Evolutionary conservation across 2,888 invertebrate species (phyloP).

Genomic region (Drosophila seclusa): DNA sequence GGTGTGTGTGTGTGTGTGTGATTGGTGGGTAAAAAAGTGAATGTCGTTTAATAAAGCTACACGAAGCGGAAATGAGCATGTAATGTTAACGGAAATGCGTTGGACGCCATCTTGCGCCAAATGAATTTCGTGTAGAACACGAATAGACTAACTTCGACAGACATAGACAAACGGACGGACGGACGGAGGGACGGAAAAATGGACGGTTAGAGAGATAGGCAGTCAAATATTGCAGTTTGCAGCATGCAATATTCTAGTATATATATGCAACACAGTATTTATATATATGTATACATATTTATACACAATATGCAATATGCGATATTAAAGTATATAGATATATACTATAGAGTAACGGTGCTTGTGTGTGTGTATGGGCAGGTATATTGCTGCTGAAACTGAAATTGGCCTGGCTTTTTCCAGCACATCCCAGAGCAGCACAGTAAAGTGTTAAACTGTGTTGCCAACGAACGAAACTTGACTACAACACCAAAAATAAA

Average conservation of each 20-base stretch:
- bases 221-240: constrained; percentile 32
- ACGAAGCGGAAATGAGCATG: constrained; percentile 79
- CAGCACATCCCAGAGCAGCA: constrained; percentile 49
- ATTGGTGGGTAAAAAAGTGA: constrained; percentile 17
- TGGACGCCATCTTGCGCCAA: constrained; percentile 70
- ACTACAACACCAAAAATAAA: constrained; percentile 15
- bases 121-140: constrained; percentile 45
- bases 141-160: neutral
- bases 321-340: neutral
- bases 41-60: constrained; percentile 73
- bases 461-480: constrained; percentile 42
- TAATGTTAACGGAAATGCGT: constrained; percentile 80
- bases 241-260: neutral
- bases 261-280: neutral
- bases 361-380: no score
- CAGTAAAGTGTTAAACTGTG: constrained; percentile 76
- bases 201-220: neutral
- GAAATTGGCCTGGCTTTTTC: constrained; percentile 56
- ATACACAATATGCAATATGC: neutral
- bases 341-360: neutral
- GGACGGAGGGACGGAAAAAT: neutral
- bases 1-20: constrained; percentile 5
- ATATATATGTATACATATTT: neutral
- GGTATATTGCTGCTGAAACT: constrained; percentile 25
- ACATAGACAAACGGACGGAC: neutral